Conservation (phyloP, 2,113 vertebrate species). For the Seriola dumerili region DNA sequence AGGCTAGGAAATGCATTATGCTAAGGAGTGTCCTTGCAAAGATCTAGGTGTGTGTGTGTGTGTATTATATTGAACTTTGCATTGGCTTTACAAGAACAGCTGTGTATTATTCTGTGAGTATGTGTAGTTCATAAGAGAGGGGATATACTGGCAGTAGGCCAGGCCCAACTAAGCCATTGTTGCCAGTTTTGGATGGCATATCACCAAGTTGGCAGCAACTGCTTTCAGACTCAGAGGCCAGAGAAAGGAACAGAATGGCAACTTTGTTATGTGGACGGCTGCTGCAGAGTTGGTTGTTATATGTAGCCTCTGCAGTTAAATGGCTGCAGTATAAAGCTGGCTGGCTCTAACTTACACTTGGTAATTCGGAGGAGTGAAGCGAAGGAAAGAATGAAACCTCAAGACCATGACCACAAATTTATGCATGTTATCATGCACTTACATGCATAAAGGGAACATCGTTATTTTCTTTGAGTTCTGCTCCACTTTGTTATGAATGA, state of each 20-base stretch:
- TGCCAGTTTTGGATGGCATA: conserved; percentile 65
- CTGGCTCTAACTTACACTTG: conserved; percentile 11
- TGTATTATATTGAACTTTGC: conserved; percentile 18
- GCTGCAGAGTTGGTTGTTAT: conserved; percentile 25
- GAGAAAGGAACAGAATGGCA: conserved; percentile 54
- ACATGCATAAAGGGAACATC: conserved; percentile 6
- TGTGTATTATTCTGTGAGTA: conserved; percentile 57
- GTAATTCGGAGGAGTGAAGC: conserved; percentile 29
- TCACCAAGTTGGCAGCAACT: conserved; percentile 64
- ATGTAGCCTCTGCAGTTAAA: conserved; percentile 44
- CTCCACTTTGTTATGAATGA: conserved; percentile 22
- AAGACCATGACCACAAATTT: conserved; percentile 26
- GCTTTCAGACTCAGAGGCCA: conserved; percentile 43
- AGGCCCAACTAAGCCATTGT: conserved; percentile 37
- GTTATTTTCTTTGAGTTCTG: conserved; percentile 15
- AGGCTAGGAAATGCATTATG: too few relatives aligned
- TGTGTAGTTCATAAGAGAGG: conserved; percentile 43
- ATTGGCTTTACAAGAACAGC: conserved; percentile 37
- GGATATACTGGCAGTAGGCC: conserved; percentile 49
- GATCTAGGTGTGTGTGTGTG: neutral
- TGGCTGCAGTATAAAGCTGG: conserved; percentile 24
- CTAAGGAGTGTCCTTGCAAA: too few relatives aligned
- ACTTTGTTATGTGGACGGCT: conserved; percentile 55
- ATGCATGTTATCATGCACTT: conserved; percentile 35
- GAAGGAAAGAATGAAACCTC: conserved; percentile 2